A percentile compares a stretch with the other conserved stretches of the same genome.
phyloP scores from a whole-genome alignment of 2,888 invertebrate species.

The Drosophila sordidula region DNA sequence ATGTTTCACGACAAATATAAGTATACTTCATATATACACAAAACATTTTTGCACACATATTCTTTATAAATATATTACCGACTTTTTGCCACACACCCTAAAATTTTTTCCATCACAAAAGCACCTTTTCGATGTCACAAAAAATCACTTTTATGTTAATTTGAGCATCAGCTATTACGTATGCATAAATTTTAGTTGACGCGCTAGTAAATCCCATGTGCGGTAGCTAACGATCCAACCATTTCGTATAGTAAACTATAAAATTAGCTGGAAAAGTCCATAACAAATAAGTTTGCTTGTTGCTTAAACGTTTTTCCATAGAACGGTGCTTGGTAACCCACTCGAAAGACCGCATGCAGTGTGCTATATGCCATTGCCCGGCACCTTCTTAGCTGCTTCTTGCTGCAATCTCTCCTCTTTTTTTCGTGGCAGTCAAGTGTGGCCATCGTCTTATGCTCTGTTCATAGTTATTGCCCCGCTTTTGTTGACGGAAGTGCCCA shows the following conservation, averaged over 20 bases:
- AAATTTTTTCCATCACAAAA: not conserved
- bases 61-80: not conserved
- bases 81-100: not conserved
- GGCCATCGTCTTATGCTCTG: constrained; percentile 47
- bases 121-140: not conserved
- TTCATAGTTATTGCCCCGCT: constrained; percentile 49
- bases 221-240: constrained; percentile 16
- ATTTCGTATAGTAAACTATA: constrained; percentile 11
- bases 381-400: not conserved
- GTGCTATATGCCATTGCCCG: constrained; percentile 5
- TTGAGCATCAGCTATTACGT: constrained; percentile 1
- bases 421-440: constrained; percentile 47
- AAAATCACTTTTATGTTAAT: constrained; percentile 2
- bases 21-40: too few species aligned
- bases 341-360: constrained; percentile 1
- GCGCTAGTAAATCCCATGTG: constrained; percentile 15
- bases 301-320: constrained; percentile 41
- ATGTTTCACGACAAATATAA: too few species aligned
- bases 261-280: constrained; percentile 34
- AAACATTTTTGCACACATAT: too few species aligned
- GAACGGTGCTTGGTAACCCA: constrained; percentile 26
- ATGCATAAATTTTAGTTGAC: not conserved
- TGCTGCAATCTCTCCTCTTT: constrained; percentile 8
- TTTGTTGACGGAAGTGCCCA: constrained; percentile 66
- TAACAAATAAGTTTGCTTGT: constrained; percentile 15